These are phyloP conservation scores for Coreoperca whiteheadi DNA, from an alignment of 2,113 vertebrate species.

Conservation along the genomic window DNA sequence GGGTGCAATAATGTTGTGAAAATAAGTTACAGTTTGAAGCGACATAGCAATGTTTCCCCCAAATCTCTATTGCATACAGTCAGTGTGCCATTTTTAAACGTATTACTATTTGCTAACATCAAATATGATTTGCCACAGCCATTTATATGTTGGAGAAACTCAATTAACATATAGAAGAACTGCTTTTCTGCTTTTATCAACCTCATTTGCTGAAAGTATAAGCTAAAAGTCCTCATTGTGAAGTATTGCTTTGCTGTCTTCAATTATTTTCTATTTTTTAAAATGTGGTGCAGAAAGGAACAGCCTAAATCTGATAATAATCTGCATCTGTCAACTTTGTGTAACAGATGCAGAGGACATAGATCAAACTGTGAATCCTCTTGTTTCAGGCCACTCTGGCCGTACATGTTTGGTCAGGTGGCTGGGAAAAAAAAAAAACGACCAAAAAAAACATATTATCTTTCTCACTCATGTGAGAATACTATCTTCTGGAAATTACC, in stretches of 20 bases:
- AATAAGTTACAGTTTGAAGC: conserved; percentile 18
- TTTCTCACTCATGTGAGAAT: conserved; percentile 57
- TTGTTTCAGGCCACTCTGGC: conserved; percentile 60
- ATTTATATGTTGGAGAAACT: background rate
- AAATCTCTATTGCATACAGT: background rate
- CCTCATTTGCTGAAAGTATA: conserved; percentile 15
- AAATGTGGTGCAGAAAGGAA: conserved; percentile 37
- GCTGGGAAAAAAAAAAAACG: conserved; percentile 69
- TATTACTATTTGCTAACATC: conserved; percentile 4
- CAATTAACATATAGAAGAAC: background rate
- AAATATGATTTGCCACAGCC: background rate
- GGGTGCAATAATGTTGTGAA: background rate
- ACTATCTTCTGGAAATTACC: conserved; percentile 70
- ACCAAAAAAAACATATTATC: conserved; percentile 66
- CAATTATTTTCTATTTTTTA: conserved; percentile 36
- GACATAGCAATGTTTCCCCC: background rate
- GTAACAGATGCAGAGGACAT: conserved; percentile 57
- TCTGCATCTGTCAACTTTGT: conserved; percentile 72
- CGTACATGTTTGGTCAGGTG: conserved; percentile 80
- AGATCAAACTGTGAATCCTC: conserved; percentile 69
- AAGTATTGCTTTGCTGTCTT: conserved; percentile 13
- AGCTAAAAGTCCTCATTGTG: background rate
- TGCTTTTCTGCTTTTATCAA: background rate
- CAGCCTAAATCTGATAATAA: conserved; percentile 47
- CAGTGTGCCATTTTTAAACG: background rate